These are phyloP conservation scores for Staurois parvus DNA, from an alignment of 2,797 vertebrate genomes.

Conservation along the genomic window DNA sequence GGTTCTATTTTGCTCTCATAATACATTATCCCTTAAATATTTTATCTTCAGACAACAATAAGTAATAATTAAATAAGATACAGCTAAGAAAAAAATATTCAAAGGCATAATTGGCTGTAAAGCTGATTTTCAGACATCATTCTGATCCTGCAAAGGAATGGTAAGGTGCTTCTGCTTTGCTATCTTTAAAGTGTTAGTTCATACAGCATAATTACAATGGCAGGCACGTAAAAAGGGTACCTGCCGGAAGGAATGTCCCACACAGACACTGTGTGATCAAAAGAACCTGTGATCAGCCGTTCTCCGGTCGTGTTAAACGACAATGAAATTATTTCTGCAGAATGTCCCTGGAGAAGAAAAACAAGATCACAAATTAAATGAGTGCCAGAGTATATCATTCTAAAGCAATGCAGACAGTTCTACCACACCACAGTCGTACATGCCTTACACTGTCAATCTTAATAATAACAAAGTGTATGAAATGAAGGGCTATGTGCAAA, in stretches of 20 bases:
- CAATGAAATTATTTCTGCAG: constrained; percentile 89
- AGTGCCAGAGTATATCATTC: not conserved
- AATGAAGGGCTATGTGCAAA: too few species aligned
- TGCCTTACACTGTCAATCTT: too few species aligned
- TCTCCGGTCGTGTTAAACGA: constrained; percentile 89
- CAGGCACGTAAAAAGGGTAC: constrained; percentile 69
- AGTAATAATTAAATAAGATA: not conserved
- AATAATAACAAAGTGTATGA: too few species aligned
- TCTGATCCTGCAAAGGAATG: not conserved
- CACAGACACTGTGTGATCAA: constrained; percentile 88
- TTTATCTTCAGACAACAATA: not conserved
- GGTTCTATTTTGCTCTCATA: not conserved
- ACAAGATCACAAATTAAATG: constrained; percentile 11
- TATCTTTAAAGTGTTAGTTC: too few species aligned
- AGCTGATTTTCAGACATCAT: not conserved
- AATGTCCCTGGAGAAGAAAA: constrained; percentile 82
- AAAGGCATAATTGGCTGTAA: too few species aligned
- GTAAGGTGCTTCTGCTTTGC: too few species aligned
- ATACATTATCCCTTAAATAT: not conserved
- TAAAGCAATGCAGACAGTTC: not conserved
- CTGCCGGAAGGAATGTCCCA: constrained; percentile 91
- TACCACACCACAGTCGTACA: not conserved
- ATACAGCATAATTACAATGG: not conserved
- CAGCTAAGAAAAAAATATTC: not conserved
- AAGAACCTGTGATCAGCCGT: constrained; percentile 91